phyloP scores from a whole-genome alignment of 2,888 invertebrate species.

The Scaptomyza caliginosa region DNA sequence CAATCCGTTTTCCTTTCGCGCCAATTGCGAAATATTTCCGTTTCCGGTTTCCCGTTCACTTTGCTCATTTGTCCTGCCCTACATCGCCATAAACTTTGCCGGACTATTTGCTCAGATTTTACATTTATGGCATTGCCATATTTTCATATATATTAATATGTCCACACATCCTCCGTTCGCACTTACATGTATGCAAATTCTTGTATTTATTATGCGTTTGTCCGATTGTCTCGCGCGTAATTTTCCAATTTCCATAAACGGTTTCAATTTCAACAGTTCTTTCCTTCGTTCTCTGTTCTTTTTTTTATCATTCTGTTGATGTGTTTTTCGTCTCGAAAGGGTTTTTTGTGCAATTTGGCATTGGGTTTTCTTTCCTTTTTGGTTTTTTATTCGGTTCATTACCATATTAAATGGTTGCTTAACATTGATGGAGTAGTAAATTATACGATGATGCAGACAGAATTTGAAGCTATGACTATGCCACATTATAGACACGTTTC shows the following conservation, averaged over 20 bases:
- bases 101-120: slow-evolving; percentile 54
- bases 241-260: slow-evolving; percentile 73
- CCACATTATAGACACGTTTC: slow-evolving; percentile 65
- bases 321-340: slow-evolving; percentile 46
- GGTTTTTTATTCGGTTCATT: slow-evolving; percentile 58
- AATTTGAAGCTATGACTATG: slow-evolving; percentile 46
- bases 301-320: slow-evolving; percentile 39
- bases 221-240: slow-evolving; percentile 65
- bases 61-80: slow-evolving; percentile 62
- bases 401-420: slow-evolving; percentile 72
- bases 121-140: slow-evolving; percentile 44
- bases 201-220: slow-evolving; percentile 41
- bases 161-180: not conserved
- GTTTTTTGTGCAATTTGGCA: slow-evolving; percentile 33
- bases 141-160: slow-evolving; percentile 11
- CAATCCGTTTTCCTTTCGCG: slow-evolving; percentile 1
- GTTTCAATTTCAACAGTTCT: slow-evolving; percentile 54
- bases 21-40: slow-evolving; percentile 71
- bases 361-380: slow-evolving; percentile 15
- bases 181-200: slow-evolving; percentile 37
- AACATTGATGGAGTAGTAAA: slow-evolving; percentile 71
- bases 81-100: slow-evolving; percentile 21
- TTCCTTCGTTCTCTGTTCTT: slow-evolving; percentile 5
- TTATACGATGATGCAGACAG: slow-evolving; percentile 54
- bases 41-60: slow-evolving; percentile 59